Conservation (phyloP, 2,797 vertebrate species). For the Lophotriccus pileatus region DNA sequence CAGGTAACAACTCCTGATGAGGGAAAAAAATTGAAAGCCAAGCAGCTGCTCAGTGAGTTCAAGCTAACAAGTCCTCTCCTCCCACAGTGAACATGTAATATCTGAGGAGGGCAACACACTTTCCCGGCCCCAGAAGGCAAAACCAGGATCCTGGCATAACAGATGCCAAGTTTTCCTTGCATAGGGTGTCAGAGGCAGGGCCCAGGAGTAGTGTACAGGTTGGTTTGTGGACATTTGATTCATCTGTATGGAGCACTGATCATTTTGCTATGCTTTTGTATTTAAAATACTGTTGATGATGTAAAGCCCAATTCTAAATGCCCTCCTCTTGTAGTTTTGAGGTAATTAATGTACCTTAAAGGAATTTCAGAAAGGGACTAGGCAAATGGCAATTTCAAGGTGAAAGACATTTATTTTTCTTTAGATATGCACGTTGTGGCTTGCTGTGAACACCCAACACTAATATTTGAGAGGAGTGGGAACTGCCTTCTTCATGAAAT, state of each 20-base stretch:
- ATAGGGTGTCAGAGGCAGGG: not conserved
- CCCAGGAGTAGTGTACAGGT: not conserved
- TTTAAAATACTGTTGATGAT: not conserved
- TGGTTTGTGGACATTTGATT: not conserved
- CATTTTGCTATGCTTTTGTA: not conserved
- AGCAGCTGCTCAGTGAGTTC: not conserved
- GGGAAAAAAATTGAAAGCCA: not conserved
- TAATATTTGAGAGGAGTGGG: not conserved
- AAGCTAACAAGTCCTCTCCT: not conserved
- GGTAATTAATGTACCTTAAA: not conserved
- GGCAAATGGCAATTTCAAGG: not conserved
- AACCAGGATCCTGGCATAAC: not conserved
- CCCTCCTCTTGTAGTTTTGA: not conserved
- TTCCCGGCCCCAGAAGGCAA: not conserved
- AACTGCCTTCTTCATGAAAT: not conserved
- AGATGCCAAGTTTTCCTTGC: not conserved
- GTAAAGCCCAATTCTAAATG: not conserved
- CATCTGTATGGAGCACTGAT: not conserved
- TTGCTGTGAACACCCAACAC: not conserved
- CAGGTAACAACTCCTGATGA: not conserved
- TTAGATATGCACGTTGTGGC: not conserved
- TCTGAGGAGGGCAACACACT: accelerated
- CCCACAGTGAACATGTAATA: not conserved
- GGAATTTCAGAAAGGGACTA: not conserved
- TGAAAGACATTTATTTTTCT: not conserved